These are phyloP conservation scores for Arrhamphus sclerolepis DNA, from an alignment of 2,797 vertebrate genomes.

Conservation along the genomic window DNA sequence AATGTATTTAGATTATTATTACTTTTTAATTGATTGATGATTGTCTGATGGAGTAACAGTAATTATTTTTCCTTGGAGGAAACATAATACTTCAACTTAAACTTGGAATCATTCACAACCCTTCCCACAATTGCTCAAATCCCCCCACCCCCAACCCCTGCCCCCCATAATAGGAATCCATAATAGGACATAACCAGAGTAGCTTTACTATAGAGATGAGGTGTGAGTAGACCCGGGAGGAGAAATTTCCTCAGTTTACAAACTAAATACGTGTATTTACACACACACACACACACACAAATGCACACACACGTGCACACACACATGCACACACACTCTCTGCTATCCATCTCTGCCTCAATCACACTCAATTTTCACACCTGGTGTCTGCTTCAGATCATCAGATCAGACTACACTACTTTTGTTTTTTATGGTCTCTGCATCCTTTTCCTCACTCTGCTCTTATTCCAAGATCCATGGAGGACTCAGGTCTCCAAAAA, in stretches of 20 bases:
- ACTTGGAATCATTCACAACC: not conserved
- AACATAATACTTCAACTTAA: not conserved
- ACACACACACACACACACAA: not conserved
- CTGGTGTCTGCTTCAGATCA: conserved; percentile 50
- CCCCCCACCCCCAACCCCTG: no score
- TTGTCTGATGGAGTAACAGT: no score
- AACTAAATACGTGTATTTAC: conserved; percentile 20
- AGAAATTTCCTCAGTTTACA: conserved; percentile 44
- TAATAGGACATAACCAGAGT: conserved; percentile 41
- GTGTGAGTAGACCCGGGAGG: conserved; percentile 39
- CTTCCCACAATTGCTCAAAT: not conserved
- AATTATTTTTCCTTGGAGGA: no score
- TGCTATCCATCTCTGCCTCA: conserved; percentile 28
- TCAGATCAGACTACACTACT: conserved; percentile 34
- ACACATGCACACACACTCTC: not conserved
- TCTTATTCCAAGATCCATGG: conserved; percentile 28
- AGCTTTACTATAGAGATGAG: conserved; percentile 41
- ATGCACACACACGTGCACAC: no score
- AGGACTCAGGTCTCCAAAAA: conserved; percentile 27
- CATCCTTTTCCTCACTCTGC: conserved; percentile 20
- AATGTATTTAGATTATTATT: no score
- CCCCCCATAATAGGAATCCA: no score
- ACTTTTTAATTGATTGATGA: no score
- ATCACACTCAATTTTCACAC: conserved; percentile 30
- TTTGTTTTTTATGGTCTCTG: conserved; percentile 31